Percentiles rank a stretch among this genome's conserved stretches.
Evolutionary conservation across 2,888 invertebrate genomes (phyloP).

Genomic region (Thumatha senex): DNA sequence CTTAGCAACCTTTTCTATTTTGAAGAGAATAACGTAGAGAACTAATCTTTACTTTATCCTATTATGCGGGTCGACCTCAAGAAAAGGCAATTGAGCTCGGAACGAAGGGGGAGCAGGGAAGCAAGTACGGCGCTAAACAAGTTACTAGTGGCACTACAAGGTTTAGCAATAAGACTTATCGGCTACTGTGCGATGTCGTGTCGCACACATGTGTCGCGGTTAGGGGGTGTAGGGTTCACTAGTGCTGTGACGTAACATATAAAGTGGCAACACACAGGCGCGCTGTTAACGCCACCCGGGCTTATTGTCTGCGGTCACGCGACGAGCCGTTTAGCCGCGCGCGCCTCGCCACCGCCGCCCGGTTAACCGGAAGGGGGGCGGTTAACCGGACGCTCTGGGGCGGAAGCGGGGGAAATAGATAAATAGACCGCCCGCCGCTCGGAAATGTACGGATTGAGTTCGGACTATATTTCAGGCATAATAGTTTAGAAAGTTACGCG

Average conservation of each 20-base stretch:
- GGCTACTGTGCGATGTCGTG: constrained; percentile 44
- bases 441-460: constrained; percentile 83
- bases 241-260: constrained; percentile 72
- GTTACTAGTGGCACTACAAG: constrained; percentile 60
- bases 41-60: constrained; percentile 78
- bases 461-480: constrained; percentile 82
- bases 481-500: constrained; percentile 82
- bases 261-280: constrained; percentile 83
- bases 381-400: constrained; percentile 82
- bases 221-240: constrained; percentile 21
- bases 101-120: constrained; percentile 47
- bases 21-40: constrained; percentile 65
- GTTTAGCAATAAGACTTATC: constrained; percentile 66
- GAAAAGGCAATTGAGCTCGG: constrained; percentile 76
- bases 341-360: constrained; percentile 75
- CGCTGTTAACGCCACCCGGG: constrained; percentile 82
- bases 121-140: constrained; percentile 58
- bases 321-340: constrained; percentile 83
- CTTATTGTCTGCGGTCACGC: constrained; percentile 84
- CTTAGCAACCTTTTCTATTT: constrained; percentile 62
- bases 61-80: constrained; percentile 75
- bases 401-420: constrained; percentile 84
- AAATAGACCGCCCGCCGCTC: constrained; percentile 82
- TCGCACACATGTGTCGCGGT: constrained; percentile 36
- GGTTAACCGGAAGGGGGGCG: constrained; percentile 83